Base-by-base conservation (phyloP, 2,888 invertebrate genomes). In the Andricus curvator region DNA sequence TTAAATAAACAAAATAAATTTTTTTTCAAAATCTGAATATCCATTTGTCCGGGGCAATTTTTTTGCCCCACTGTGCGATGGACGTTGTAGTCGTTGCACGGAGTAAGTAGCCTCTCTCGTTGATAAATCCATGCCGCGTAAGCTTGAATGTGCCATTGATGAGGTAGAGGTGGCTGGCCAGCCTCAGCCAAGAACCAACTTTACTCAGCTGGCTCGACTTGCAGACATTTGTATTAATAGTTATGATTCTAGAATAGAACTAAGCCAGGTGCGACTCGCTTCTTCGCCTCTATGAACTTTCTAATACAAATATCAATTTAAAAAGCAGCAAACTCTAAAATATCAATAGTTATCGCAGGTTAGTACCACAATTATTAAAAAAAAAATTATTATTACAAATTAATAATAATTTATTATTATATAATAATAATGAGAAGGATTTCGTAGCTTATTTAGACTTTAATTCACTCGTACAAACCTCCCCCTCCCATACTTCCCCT, bases 111-210 rank as follows among this genome's bases (percentile, higher is more conserved):
- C 22, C 22, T 60, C 20, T 85, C 87, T 83, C 91, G 91, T 91
- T 91, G 91, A 91, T 91, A 89, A 91, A 91, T 91, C 87, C 91
- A 86, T 87, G 88, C 88, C 86, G 87, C 86, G 86, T 84, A 85
- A 86, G 87, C 88, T 88, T 91, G 91, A 92, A 92, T 91, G 91
- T 89, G 87, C 91, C 91, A 92, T 91, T 92, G 91, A 92, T 91
- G 90, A 89, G 86, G 84, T 80, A 84, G 85, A 85, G 85, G 86
- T 33, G 33, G 33, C 33, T 83, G 86, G 86, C 85, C 85, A 88
- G 85, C 86, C 86, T 85, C 83, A 84, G 88, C 87, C 87, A 87
- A 89, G 87, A 89, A 85, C 84, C 86, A 84, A 86, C 86, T 89
- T 87, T 37, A 9, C 37, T 37, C 37, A 37, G 37, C 88, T 88